Conservation (phyloP, 2,888 invertebrate species). For the Ashinkailepas kermadecensis region DNA sequence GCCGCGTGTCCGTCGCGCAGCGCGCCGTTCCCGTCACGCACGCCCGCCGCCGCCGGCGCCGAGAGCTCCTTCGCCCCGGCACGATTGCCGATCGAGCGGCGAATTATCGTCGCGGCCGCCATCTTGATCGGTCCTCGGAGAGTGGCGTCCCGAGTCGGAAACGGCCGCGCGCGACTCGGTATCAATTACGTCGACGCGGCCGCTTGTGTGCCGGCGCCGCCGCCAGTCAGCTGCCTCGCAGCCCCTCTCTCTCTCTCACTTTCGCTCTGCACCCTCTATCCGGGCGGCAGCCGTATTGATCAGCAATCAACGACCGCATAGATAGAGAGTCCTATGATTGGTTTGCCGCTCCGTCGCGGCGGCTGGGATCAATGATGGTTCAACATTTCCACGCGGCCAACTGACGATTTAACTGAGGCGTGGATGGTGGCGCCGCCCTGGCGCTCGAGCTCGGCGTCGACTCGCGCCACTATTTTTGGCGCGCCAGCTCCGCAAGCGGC, state of each 20-base stretch:
- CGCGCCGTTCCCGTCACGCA: too few relatives aligned
- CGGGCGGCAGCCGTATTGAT: not conserved
- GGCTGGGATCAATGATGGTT: conserved; percentile 10
- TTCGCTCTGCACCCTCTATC: not conserved
- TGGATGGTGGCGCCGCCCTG: conserved; percentile 11
- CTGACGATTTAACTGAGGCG: conserved; percentile 2
- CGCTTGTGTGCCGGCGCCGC: not conserved
- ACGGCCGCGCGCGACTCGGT: not conserved
- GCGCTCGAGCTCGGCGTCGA: not conserved
- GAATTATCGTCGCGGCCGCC: not conserved
- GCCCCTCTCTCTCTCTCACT: not conserved
- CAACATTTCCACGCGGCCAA: not conserved
- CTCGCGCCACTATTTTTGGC: conserved; percentile 7
- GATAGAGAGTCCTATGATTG: conserved; percentile 19
- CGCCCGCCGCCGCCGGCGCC: too few relatives aligned
- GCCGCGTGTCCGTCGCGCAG: too few relatives aligned
- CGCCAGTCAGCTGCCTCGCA: not conserved
- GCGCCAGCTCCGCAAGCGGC: not conserved
- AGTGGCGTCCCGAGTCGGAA: not conserved
- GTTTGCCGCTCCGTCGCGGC: not conserved
- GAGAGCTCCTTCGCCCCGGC: too few relatives aligned
- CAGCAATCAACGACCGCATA: not conserved
- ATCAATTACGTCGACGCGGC: not conserved
- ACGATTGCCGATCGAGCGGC: not conserved
- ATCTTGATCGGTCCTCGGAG: not conserved